Evolutionary conservation across 2,797 vertebrate genomes (phyloP), one percentile per base, ranked within the genome.

Genomic region (Alosa sapidissima): DNA sequence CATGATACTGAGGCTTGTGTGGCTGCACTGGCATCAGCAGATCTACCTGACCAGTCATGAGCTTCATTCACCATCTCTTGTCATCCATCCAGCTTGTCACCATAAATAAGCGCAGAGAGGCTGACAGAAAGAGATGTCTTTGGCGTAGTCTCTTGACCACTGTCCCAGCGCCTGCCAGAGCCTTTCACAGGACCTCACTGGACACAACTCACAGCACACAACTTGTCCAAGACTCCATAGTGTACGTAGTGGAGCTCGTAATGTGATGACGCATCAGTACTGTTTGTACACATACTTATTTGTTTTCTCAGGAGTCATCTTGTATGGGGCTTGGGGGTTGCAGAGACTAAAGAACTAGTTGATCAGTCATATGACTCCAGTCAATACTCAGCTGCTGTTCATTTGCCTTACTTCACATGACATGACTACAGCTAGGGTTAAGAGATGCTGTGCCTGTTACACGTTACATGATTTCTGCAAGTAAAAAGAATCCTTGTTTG

Each of bases 401-500:
- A 45, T 78, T 78, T 19, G 72, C 72, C 72, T 21, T 7, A 36
- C 19, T 8, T 78, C 72, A 78, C 72, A 78, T 78, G 72, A 78
- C 72, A 78, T 78, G 72, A 78, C 72, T 78, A 47, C 36, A 78
- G 28, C 28, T 28, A 28, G 28, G 28, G 28, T 28, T 28, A 28
- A 1, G 28, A 28, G 28, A 28, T 28, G 28, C 28, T 28, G 28
- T 28, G 28, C 28, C 28, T 28, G 28, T 28, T 28, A 28, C 28
- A 28, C 28, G 28, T 28, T 28, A 28, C 28, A 28, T 28, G 28
- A 28, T 28, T 28, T 28, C 28, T 28, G 28, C 28, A 28, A 28
- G 28, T 28, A 28, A 28, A 28, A 28, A 28, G 28, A 28, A 28
- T 28, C 28, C 28, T 28, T 28, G 28, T 28, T 28, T 28, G 28